phyloP scores from a whole-genome alignment of 2,888 invertebrate genomes.

The Epinotia nisella region DNA sequence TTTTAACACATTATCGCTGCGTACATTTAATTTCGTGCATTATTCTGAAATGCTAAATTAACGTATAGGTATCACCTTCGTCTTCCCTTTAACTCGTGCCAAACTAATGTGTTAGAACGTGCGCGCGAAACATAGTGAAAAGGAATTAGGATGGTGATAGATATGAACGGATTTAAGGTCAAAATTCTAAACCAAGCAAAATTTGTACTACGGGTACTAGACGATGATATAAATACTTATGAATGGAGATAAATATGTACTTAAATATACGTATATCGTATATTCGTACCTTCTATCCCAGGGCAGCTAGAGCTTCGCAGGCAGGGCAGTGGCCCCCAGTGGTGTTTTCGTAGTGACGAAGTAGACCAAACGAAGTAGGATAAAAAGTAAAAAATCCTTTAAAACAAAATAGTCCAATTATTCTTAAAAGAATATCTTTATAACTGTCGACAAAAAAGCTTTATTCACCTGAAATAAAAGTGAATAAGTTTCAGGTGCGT shows the following conservation, averaged over 20 bases:
- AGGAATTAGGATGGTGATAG: neutral
- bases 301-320: neutral
- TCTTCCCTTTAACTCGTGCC: neutral
- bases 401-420: neutral
- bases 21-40: neutral
- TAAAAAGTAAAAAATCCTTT: neutral
- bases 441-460: neutral
- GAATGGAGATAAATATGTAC: no score
- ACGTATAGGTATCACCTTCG: neutral
- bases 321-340: neutral
- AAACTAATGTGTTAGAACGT: neutral
- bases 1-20: neutral
- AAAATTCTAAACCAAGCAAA: neutral
- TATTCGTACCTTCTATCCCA: neutral
- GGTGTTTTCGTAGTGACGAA: neutral
- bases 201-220: neutral
- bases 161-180: no score
- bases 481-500: conserved; percentile 30
- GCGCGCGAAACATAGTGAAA: neutral
- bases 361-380: neutral
- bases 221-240: neutral
- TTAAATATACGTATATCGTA: no score
- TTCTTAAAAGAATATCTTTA: neutral
- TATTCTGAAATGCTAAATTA: neutral
- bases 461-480: conserved; percentile 18